phyloP scores from a whole-genome alignment of 2,888 invertebrate species.

The Eupithecia subumbrata region DNA sequence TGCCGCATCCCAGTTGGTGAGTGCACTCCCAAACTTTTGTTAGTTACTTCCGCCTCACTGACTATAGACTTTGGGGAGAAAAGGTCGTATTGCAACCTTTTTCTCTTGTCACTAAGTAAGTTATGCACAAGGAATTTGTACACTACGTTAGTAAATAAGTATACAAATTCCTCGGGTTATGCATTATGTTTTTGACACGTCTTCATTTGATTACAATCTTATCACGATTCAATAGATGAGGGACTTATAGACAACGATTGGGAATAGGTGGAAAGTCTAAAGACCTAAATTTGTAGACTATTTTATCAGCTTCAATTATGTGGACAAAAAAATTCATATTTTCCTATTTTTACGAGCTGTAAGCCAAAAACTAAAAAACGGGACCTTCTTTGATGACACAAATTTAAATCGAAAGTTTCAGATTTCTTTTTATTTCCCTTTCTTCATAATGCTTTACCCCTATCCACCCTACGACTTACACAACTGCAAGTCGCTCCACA shows the following conservation, averaged over 20 bases:
- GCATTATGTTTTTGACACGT: background rate
- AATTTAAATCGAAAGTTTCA: background rate
- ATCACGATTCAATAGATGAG: no score
- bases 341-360: no score
- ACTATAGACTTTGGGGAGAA: background rate
- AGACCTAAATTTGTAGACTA: no score
- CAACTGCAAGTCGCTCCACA: slow-evolving; percentile 13
- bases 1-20: slow-evolving; percentile 3
- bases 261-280: no score
- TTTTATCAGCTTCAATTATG: no score
- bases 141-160: no score
- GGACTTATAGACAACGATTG: no score
- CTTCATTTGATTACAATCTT: background rate
- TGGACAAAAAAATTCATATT: no score
- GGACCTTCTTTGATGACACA: no score
- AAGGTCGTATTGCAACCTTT: background rate
- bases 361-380: no score
- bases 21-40: slow-evolving; percentile 15
- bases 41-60: background rate
- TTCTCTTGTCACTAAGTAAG: background rate
- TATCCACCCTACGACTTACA: slow-evolving; percentile 1
- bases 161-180: background rate
- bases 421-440: background rate
- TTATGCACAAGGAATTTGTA: background rate
- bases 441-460: background rate